Evolutionary conservation across 2,888 invertebrate genomes (phyloP), one percentile per base, ranked within the genome.

Genomic region (Apotomis capreana): DNA sequence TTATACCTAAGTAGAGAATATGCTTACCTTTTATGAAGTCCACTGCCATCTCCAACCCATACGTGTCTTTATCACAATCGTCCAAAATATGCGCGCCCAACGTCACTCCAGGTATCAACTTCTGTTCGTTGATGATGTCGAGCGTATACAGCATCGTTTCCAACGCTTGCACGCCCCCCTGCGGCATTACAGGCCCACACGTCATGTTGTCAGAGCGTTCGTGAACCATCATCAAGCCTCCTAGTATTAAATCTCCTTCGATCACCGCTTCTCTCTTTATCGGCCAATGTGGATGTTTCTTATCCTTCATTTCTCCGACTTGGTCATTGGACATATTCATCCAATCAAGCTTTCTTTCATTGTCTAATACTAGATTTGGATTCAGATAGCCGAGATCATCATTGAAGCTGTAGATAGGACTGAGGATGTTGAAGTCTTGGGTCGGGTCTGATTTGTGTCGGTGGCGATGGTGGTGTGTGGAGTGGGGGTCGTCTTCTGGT

Each of bases 61-160:
- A 98, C 0, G 98, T 98, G 86, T 98, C 98, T 90, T 98, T 97
- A 93, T 98, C 98, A 88, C 98, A 98, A 89, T 98, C 98, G 84
- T 98, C 98, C 76, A 98, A 94, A 68, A 98, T 96, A 84, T 98
- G 97, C 9, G 97, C 97, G 52, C 98, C 98, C 10, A 98, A 90
- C 5, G 94, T 95, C 68, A 98, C 95, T 67, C 96, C 97, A 0
- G 97, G 97, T 76, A 97, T 92, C 76, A 96, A 91, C 70, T 94
- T 92, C 70, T 94, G 86, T 74, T 95, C 91, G 78, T 94, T 89
- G 86, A 98, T 95, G 58, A 95, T 94, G 87, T 98, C 98, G 82
- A 98, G 88, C 0, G 98, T 98, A 85, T 96, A 98, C 60, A 98
- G 93, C 98, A 98, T 98, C 0, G 97, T 97, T 85, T 98, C 98